Percentiles rank a stretch among this genome's conserved stretches.
These are phyloP conservation scores for Meliscaeva auricollis DNA, from an alignment of 2,888 invertebrate genomes.

Conservation along the genomic window DNA sequence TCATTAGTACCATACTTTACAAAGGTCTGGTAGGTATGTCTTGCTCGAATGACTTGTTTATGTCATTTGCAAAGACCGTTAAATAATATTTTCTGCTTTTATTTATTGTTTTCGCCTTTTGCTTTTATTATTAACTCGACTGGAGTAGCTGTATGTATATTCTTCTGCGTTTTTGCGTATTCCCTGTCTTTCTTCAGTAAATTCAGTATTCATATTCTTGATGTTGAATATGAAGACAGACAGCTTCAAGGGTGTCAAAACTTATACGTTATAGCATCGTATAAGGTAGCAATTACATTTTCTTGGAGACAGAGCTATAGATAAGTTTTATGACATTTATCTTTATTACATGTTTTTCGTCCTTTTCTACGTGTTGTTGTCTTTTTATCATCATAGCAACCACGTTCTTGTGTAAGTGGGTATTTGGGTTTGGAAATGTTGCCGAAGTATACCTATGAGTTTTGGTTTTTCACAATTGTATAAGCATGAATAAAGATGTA, in stretches of 20 bases:
- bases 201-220: constrained; percentile 49
- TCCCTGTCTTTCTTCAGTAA: background rate
- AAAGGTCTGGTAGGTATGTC: too few relatives aligned
- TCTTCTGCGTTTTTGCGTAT: background rate
- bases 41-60: constrained; percentile 9
- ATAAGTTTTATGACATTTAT: constrained; percentile 73
- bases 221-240: background rate
- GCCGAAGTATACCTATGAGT: too few relatives aligned
- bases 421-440: constrained; percentile 14
- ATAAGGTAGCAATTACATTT: constrained; percentile 68
- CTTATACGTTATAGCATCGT: constrained; percentile 13
- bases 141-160: background rate
- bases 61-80: constrained; percentile 1
- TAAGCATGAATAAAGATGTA: too few relatives aligned
- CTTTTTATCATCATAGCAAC: background rate
- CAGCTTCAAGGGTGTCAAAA: constrained; percentile 23
- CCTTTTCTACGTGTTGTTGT: background rate
- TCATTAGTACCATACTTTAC: constrained; percentile 4
- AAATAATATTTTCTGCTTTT: background rate
- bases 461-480: too few relatives aligned
- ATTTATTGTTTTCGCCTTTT: background rate
- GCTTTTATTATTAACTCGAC: constrained; percentile 43
- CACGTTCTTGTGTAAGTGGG: too few relatives aligned
- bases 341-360: constrained; percentile 54
- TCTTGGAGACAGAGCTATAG: constrained; percentile 40